Evolutionary conservation across 2,888 invertebrate genomes (phyloP).

Genomic region (Leptinotarsa juncta): DNA sequence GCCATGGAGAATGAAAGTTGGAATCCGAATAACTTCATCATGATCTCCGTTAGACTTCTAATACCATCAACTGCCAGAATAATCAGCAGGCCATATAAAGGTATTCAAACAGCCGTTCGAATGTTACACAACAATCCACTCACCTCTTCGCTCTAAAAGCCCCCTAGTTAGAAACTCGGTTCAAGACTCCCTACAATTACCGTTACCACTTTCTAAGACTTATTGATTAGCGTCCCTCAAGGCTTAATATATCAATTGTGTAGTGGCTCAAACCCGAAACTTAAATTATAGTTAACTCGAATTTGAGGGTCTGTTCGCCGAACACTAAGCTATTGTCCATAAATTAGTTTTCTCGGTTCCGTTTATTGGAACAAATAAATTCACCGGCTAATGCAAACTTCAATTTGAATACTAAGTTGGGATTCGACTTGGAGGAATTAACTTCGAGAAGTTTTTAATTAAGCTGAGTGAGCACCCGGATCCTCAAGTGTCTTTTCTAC

Average conservation of each 20-base stretch:
- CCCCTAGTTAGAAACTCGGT: slow-evolving; percentile 28
- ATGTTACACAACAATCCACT: slow-evolving; percentile 19
- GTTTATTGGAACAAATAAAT: slow-evolving; percentile 35
- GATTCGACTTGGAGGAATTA: slow-evolving; percentile 19
- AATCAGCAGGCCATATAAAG: not conserved
- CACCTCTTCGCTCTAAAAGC: not conserved
- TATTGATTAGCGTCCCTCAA: slow-evolving; percentile 43
- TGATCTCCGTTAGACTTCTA: not conserved
- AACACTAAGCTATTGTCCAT: slow-evolving; percentile 39
- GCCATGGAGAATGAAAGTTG: no score
- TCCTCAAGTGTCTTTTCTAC: slow-evolving; percentile 5
- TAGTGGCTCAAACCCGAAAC: slow-evolving; percentile 40
- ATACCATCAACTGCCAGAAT: not conserved
- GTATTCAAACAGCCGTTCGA: slow-evolving; percentile 1
- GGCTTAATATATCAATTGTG: slow-evolving; percentile 45
- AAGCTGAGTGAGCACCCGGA: slow-evolving; percentile 6
- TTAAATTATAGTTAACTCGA: slow-evolving; percentile 43
- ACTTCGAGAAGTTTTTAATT: slow-evolving; percentile 24
- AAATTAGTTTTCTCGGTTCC: slow-evolving; percentile 40
- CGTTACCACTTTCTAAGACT: slow-evolving; percentile 40
- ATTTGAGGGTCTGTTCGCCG: slow-evolving; percentile 34
- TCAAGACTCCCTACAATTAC: slow-evolving; percentile 35
- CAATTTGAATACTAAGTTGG: slow-evolving; percentile 23
- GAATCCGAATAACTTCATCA: no score
- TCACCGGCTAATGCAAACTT: slow-evolving; percentile 23